Conservation (phyloP, 2,797 vertebrate genomes). For the Leptoclinus maculatus region DNA sequence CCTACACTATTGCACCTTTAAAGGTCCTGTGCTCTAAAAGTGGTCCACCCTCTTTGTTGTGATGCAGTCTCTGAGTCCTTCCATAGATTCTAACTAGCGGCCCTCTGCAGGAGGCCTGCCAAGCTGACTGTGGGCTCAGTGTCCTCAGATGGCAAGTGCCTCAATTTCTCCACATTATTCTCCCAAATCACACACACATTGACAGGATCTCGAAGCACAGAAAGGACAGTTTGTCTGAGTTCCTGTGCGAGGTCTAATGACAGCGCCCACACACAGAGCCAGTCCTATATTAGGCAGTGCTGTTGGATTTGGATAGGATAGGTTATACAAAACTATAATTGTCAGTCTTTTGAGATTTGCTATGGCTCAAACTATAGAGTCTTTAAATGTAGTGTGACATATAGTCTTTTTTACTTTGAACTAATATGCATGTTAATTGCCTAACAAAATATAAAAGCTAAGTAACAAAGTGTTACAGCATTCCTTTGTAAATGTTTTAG, state of each 20-base stretch:
- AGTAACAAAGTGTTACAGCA: background rate
- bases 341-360: slow-evolving; percentile 1
- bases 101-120: slow-evolving; percentile 53
- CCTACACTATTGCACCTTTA: slow-evolving; percentile 71
- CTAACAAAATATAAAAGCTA: background rate
- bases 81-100: slow-evolving; percentile 59
- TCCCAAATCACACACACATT: slow-evolving; percentile 68
- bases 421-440: background rate
- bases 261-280: slow-evolving; percentile 61
- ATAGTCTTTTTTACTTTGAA: background rate
- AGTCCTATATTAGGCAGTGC: slow-evolving; percentile 19
- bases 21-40: slow-evolving; percentile 68
- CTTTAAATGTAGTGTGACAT: background rate
- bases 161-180: slow-evolving; percentile 59
- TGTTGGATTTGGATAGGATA: slow-evolving; percentile 29
- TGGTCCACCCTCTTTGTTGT: slow-evolving; percentile 58
- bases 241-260: slow-evolving; percentile 57
- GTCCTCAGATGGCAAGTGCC: slow-evolving; percentile 65
- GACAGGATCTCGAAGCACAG: slow-evolving; percentile 63
- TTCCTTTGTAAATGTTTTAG: background rate
- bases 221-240: slow-evolving; percentile 71
- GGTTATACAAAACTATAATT: slow-evolving; percentile 4
- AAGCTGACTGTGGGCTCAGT: slow-evolving; percentile 54
- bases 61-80: slow-evolving; percentile 59
- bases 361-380: background rate